phyloP scores from a whole-genome alignment of 1,140 invertebrate genomes.

The Bombus polaris region DNA sequence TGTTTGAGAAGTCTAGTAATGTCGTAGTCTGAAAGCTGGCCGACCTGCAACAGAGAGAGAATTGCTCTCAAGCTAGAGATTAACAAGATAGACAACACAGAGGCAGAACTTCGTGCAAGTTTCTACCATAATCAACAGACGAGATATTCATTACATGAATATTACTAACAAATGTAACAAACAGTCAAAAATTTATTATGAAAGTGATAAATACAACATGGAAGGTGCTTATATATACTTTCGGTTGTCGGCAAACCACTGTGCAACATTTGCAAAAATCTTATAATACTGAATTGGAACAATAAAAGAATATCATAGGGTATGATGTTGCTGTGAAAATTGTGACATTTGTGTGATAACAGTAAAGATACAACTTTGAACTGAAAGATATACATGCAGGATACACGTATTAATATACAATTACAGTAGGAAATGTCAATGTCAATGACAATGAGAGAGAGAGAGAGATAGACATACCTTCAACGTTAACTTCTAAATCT shows the following conservation, averaged over 20 bases:
- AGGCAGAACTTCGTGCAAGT: slow-evolving; percentile 50
- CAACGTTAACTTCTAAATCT: slow-evolving; percentile 96
- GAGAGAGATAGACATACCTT: slow-evolving; percentile 86
- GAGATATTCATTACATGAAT: not conserved
- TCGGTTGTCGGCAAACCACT: slow-evolving; percentile 21
- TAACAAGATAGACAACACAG: slow-evolving; percentile 59
- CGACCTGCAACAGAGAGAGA: slow-evolving; percentile 83
- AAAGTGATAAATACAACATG: slow-evolving; percentile 44
- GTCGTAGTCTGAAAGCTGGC: slow-evolving; percentile 84
- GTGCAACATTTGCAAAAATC: slow-evolving; percentile 29
- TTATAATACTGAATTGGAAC: slow-evolving; percentile 11
- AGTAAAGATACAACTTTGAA: slow-evolving; percentile 22
- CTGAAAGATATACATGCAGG: slow-evolving; percentile 30
- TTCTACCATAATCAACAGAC: slow-evolving; percentile 39
- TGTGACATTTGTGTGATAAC: slow-evolving; percentile 36
- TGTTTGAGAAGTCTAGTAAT: slow-evolving; percentile 81
- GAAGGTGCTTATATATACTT: slow-evolving; percentile 40
- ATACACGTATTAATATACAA: slow-evolving; percentile 5
- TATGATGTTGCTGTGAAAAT: slow-evolving; percentile 22
- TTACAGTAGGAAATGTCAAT: not conserved
- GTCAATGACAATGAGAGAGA: not conserved
- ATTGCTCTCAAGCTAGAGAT: slow-evolving; percentile 79
- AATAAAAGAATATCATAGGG: slow-evolving; percentile 3
- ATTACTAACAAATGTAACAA: slow-evolving; percentile 29
- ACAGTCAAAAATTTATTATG: slow-evolving; percentile 13